These are phyloP conservation scores for Chrysolina haemoptera DNA, from an alignment of 2,888 invertebrate species.

Conservation along the genomic window DNA sequence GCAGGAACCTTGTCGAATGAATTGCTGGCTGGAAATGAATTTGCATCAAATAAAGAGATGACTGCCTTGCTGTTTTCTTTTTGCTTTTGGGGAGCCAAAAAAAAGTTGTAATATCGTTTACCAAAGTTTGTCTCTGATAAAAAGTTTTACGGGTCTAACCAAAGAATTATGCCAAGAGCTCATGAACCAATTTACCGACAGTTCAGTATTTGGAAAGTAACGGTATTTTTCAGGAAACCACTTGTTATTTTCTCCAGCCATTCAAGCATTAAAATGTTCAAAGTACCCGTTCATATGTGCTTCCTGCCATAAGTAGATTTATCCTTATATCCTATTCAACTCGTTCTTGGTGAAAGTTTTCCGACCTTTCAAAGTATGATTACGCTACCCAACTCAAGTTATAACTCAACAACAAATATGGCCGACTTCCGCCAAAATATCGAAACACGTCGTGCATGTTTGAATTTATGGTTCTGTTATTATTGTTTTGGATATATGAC, in stretches of 20 bases:
- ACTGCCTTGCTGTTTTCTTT: too few species aligned
- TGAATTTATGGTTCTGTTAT: slow-evolving; percentile 48
- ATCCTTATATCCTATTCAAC: slow-evolving; percentile 55
- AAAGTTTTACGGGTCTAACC: too few species aligned
- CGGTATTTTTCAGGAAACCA: too few species aligned
- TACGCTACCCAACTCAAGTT: slow-evolving; percentile 53
- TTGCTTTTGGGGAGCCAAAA: too few species aligned
- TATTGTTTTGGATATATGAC: slow-evolving; percentile 44
- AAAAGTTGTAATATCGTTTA: too few species aligned
- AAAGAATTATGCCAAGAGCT: too few species aligned
- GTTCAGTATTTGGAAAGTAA: too few species aligned
- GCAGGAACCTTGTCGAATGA: too few species aligned
- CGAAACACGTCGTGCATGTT: slow-evolving; percentile 40
- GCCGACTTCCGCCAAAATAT: slow-evolving; percentile 55
- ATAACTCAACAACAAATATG: slow-evolving; percentile 59
- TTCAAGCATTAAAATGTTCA: neutral
- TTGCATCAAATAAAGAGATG: too few species aligned
- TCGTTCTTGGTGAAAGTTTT: slow-evolving; percentile 62
- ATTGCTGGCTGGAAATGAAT: too few species aligned
- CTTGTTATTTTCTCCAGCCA: neutral
- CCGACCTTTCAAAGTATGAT: slow-evolving; percentile 58
- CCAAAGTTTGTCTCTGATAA: too few species aligned
- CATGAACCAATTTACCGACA: too few species aligned
- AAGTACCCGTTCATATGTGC: slow-evolving; percentile 11
- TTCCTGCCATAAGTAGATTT: slow-evolving; percentile 35